Conservation (phyloP, 2,797 vertebrate species). For the Helicolenus hilgendorfi region DNA sequence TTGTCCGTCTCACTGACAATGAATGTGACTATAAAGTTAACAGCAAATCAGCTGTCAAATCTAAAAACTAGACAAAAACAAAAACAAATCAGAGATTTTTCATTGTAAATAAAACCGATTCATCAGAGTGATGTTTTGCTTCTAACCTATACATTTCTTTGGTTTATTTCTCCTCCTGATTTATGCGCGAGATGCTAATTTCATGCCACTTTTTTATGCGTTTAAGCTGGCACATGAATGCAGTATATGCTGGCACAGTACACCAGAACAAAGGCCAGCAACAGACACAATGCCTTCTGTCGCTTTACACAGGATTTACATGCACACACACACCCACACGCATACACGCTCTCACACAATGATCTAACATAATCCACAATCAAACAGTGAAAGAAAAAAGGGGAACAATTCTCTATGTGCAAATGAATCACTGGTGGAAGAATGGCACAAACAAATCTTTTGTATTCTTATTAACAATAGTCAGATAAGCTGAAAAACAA, state of each 20-base stretch:
- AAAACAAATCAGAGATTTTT: not conserved
- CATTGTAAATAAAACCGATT: not conserved
- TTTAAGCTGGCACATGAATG: not conserved
- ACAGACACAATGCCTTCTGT: slow-evolving; percentile 38
- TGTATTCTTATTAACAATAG: not conserved
- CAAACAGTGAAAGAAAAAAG: not conserved
- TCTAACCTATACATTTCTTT: not conserved
- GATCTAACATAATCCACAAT: slow-evolving; percentile 5
- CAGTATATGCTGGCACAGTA: not conserved
- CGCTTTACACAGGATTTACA: not conserved
- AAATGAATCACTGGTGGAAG: not conserved
- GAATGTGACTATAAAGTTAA: not conserved
- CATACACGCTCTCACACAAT: not conserved
- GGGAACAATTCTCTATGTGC: not conserved
- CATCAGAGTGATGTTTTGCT: not conserved
- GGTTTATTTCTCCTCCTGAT: not conserved
- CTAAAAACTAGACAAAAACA: not conserved
- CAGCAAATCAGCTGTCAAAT: not conserved
- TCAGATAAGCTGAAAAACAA: not conserved
- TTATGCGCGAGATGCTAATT: not conserved
- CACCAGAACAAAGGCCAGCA: slow-evolving; percentile 29
- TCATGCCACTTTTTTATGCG: slow-evolving; percentile 8
- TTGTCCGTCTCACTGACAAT: not conserved
- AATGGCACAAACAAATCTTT: not conserved
- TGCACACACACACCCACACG: not conserved